These are phyloP conservation scores for Epicampocera succincta DNA, from an alignment of 2,888 invertebrate genomes.

Conservation along the genomic window DNA sequence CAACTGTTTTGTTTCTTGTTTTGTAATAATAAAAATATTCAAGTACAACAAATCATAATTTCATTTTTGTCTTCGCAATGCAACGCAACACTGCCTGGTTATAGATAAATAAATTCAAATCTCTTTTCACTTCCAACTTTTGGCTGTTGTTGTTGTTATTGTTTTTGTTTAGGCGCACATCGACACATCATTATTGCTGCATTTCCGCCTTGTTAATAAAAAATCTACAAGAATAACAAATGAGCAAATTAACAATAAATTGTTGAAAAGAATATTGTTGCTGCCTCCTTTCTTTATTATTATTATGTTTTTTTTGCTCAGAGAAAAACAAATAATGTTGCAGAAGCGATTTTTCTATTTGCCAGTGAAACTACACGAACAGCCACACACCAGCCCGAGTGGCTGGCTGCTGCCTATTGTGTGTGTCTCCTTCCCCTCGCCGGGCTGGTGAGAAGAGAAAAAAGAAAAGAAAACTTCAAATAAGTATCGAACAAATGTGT, in stretches of 20 bases:
- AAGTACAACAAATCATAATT: not conserved
- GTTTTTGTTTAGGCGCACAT: conserved; percentile 9
- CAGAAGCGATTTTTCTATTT: conserved; percentile 5
- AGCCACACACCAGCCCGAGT: not conserved
- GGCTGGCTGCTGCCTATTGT: not conserved
- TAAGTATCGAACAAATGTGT: conserved; percentile 1
- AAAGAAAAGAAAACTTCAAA: not conserved
- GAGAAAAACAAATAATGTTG: conserved; percentile 46
- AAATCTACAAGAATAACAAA: conserved; percentile 53
- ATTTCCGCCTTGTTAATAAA: conserved; percentile 53
- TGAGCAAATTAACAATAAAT: conserved; percentile 56
- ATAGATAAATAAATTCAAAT: conserved; percentile 14
- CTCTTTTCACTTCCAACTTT: not conserved
- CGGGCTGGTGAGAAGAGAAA: not conserved
- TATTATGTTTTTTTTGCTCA: not conserved
- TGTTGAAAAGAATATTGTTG: conserved; percentile 27
- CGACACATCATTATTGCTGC: conserved; percentile 16
- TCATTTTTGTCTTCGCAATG: not conserved
- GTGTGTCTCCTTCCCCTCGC: not conserved
- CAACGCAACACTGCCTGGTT: not conserved
- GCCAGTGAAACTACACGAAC: not conserved
- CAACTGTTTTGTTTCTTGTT: conserved; percentile 14
- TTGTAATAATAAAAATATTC: not conserved
- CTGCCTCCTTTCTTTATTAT: not conserved
- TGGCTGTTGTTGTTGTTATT: too few relatives aligned